Percentiles rank a stretch among this genome's conserved stretches.
These are phyloP conservation scores for Drosophila macrospina DNA, from an alignment of 2,888 invertebrate genomes.

Conservation along the genomic window DNA sequence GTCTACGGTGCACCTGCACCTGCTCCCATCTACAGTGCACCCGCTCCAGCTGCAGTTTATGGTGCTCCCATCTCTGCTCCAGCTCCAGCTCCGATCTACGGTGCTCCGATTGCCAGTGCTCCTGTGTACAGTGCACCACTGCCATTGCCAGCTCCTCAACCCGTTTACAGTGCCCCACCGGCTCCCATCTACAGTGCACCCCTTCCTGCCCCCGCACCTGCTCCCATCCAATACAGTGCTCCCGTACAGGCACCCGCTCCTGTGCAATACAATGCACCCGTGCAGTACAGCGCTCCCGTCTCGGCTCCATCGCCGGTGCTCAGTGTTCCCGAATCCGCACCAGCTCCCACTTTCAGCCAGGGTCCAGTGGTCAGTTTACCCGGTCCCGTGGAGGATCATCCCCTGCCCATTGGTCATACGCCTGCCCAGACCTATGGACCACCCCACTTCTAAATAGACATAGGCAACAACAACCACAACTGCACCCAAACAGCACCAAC, in stretches of 20 bases:
- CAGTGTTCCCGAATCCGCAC: constrained; percentile 55
- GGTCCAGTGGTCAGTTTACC: constrained; percentile 43
- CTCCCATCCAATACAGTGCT: constrained; percentile 35
- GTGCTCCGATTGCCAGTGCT: constrained; percentile 36
- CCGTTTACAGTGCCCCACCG: constrained; percentile 27
- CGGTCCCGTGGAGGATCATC: constrained; percentile 51
- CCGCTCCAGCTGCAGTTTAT: constrained; percentile 37
- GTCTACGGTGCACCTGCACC: constrained; percentile 40
- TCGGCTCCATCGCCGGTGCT: constrained; percentile 43
- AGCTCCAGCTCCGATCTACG: constrained; percentile 46
- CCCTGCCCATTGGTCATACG: constrained; percentile 61
- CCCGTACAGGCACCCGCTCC: constrained; percentile 11
- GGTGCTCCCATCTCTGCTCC: constrained; percentile 48
- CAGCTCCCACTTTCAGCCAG: constrained; percentile 49
- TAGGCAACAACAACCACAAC: constrained; percentile 14
- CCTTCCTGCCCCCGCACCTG: constrained; percentile 4
- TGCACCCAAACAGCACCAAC: constrained; percentile 12
- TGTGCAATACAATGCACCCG: constrained; percentile 19
- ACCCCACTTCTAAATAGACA: constrained; percentile 51
- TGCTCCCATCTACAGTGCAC: constrained; percentile 31
- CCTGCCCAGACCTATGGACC: constrained; percentile 78
- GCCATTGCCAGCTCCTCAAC: constrained; percentile 23
- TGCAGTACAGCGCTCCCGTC: constrained; percentile 30
- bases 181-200: constrained; percentile 22
- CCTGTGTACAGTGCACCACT: constrained; percentile 43